Evolutionary conservation across 2,797 vertebrate species (phyloP).

Genomic region (Chelon auratus): DNA sequence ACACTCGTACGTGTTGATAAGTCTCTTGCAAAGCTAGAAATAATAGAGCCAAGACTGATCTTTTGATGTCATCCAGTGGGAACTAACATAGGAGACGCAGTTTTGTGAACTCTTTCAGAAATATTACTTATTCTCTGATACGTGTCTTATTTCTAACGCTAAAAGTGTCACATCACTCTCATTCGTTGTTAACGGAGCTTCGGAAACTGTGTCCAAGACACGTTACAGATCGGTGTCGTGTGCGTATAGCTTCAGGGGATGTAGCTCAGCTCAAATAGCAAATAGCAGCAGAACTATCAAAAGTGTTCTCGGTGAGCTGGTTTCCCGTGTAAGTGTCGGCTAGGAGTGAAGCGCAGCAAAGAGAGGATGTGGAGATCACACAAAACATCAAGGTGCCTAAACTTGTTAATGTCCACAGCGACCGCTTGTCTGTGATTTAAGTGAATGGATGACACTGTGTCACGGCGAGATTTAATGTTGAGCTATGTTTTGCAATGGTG

Average conservation of each 20-base stretch:
- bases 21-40: conserved; percentile 59
- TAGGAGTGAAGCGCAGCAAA: conserved; percentile 46
- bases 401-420: conserved; percentile 69
- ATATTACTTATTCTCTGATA: conserved; percentile 29
- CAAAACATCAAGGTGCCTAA: conserved; percentile 75
- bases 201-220: conserved; percentile 42
- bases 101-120: conserved; percentile 24
- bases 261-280: conserved; percentile 25
- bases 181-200: conserved; percentile 48
- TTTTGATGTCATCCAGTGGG: conserved; percentile 43
- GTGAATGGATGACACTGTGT: conserved; percentile 67
- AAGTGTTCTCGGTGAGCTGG: conserved; percentile 47
- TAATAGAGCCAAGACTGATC: conserved; percentile 43
- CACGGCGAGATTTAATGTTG: conserved; percentile 56
- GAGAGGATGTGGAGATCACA: conserved; percentile 50
- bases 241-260: conserved; percentile 35
- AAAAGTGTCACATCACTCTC: conserved; percentile 36
- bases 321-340: conserved; percentile 42
- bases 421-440: conserved; percentile 77
- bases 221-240: conserved; percentile 22
- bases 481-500: conserved; percentile 58
- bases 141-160: conserved; percentile 41
- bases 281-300: conserved; percentile 35
- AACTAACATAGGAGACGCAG: conserved; percentile 22
- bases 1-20: conserved; percentile 47